Percentiles rank a stretch among this genome's conserved stretches.
Evolutionary conservation across 2,888 invertebrate genomes (phyloP).

Genomic region (Campopleginae sp.): DNA sequence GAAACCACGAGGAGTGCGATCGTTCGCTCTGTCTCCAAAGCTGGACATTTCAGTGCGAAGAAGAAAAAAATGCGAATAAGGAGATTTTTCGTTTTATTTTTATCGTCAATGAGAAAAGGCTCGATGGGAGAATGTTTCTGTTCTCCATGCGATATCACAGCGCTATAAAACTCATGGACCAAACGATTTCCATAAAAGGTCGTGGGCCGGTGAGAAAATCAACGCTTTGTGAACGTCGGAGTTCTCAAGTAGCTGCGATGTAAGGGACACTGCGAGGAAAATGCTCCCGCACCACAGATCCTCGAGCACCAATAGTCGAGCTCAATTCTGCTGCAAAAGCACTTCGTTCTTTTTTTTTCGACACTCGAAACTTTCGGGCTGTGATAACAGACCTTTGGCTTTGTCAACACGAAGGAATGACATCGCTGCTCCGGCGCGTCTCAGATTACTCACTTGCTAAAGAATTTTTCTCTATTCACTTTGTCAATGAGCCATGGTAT

Average conservation of each 20-base stretch:
- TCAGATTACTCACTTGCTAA: background rate
- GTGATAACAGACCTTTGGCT: constrained; percentile 1
- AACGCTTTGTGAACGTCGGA: background rate
- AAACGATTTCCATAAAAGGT: constrained; percentile 61
- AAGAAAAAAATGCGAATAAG: constrained; percentile 29
- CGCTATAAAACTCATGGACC: constrained; percentile 22
- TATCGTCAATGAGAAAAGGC: background rate
- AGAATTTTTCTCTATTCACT: background rate
- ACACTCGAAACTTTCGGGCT: background rate
- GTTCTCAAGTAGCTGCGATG: constrained; percentile 35
- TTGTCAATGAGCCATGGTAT: background rate
- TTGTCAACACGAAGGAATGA: constrained; percentile 2
- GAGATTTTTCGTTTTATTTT: constrained; percentile 31
- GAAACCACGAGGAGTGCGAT: constrained; percentile 5
- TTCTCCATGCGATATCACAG: constrained; percentile 25
- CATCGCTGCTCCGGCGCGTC: background rate
- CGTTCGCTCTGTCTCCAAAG: background rate
- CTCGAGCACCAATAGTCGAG: constrained; percentile 11
- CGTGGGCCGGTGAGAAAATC: constrained; percentile 35
- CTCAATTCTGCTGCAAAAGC: constrained; percentile 18
- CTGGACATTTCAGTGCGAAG: constrained; percentile 1
- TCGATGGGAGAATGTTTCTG: constrained; percentile 21
- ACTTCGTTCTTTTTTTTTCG: constrained; percentile 10
- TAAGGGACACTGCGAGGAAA: constrained; percentile 12
- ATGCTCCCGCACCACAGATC: constrained; percentile 25